Conservation (phyloP, 2,797 vertebrate species). For the Chelon labrosus region DNA sequence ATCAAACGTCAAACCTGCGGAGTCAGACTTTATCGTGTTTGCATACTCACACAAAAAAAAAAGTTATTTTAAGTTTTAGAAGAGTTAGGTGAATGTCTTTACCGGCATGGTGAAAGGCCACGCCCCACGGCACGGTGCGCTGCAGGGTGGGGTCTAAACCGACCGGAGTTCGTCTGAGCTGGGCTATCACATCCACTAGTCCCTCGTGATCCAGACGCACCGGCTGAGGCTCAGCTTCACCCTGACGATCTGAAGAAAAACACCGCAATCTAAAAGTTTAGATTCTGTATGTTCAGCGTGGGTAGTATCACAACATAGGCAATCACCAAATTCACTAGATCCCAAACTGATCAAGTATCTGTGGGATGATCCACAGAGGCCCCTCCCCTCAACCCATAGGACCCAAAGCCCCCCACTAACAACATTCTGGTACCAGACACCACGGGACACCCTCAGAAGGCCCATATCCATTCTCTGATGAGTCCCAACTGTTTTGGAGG, state of each 20-base stretch:
- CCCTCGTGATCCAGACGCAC: constrained; percentile 86
- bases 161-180: constrained; percentile 90
- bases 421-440: no score
- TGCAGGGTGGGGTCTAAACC: constrained; percentile 92
- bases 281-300: neutral
- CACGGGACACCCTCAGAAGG: no score
- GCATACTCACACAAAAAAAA: neutral
- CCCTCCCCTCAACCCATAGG: no score
- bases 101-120: constrained; percentile 98
- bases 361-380: no score
- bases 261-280: neutral
- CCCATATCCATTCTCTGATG: no score
- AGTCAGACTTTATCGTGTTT: constrained; percentile 27
- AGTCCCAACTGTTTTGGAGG: no score
- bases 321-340: neutral
- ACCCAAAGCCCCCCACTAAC: no score
- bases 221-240: constrained; percentile 57
- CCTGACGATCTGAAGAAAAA: constrained; percentile 44
- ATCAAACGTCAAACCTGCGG: constrained; percentile 94
- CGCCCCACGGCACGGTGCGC: constrained; percentile 93
- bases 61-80: neutral
- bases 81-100: constrained; percentile 29
- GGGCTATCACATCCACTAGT: constrained; percentile 89
- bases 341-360: no score
- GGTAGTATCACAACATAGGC: neutral